Percentiles rank a stretch among this genome's conserved stretches.
phyloP scores from a whole-genome alignment of 2,113 vertebrate genomes.

The Ptilonorhynchus violaceus region DNA sequence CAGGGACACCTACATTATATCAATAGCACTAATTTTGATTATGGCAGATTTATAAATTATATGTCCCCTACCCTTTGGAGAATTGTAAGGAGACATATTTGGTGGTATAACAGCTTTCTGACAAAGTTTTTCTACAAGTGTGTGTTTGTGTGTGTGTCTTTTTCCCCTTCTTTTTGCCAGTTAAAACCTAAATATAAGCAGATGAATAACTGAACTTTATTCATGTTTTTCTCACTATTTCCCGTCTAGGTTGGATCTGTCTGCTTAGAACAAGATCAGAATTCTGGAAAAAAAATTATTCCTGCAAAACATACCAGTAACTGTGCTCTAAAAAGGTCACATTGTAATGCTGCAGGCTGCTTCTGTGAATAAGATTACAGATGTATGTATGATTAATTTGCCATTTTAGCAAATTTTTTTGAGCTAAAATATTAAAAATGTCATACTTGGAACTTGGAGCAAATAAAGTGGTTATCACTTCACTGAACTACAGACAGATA shows the following conservation, averaged over 20 bases:
- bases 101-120: background rate
- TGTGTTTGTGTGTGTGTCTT: background rate
- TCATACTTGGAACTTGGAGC: background rate
- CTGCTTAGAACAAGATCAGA: background rate
- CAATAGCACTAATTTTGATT: background rate
- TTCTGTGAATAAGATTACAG: background rate
- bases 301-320: background rate
- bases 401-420: background rate
- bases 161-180: background rate
- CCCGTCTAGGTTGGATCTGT: background rate
- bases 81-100: background rate
- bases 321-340: background rate
- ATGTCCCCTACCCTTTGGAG: background rate
- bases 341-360: background rate
- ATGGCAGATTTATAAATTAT: conserved; percentile 26
- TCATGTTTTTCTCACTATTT: background rate
- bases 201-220: background rate
- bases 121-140: background rate
- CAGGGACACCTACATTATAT: background rate
- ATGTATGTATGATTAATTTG: background rate
- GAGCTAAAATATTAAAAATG: background rate
- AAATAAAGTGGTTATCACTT: background rate
- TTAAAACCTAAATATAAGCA: background rate
- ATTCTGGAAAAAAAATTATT: background rate
- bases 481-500: background rate